phyloP scores from a whole-genome alignment of 2,888 invertebrate genomes.

The Latheticus oryzae region DNA sequence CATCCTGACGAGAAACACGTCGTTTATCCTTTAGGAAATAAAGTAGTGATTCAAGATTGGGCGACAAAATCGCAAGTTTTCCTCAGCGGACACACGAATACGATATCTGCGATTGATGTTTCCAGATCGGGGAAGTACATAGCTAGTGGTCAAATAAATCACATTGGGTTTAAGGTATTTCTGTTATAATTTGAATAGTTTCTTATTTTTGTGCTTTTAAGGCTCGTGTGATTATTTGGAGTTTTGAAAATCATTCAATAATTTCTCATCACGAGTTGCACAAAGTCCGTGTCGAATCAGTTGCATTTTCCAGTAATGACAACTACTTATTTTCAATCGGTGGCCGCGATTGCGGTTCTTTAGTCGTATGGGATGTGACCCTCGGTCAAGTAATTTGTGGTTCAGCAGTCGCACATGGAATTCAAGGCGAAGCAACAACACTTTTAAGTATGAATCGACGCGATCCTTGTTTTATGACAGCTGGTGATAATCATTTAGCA shows the following conservation, averaged over 20 bases:
- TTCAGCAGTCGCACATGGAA: constrained; percentile 61
- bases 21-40: constrained; percentile 83
- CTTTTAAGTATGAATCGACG: constrained; percentile 70
- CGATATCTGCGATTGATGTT: constrained; percentile 80
- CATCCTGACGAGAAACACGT: constrained; percentile 80
- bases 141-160: constrained; percentile 91
- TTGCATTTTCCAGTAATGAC: constrained; percentile 86
- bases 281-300: constrained; percentile 87
- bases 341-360: constrained; percentile 89
- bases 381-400: constrained; percentile 65
- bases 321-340: constrained; percentile 82
- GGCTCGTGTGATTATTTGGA: constrained; percentile 89
- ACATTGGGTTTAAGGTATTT: constrained; percentile 86
- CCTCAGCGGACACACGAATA: constrained; percentile 83
- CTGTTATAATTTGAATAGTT: constrained; percentile 11
- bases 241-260: constrained; percentile 74
- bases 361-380: constrained; percentile 86
- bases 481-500: constrained; percentile 68
- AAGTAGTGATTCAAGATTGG: constrained; percentile 79
- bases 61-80: constrained; percentile 78
- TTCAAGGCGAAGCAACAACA: constrained; percentile 59
- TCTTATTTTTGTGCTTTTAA: too few relatives aligned
- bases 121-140: constrained; percentile 82
- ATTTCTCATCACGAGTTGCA: constrained; percentile 83
- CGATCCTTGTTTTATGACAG: constrained; percentile 77